A percentile compares a stretch with the other conserved stretches of the same genome.
Conservation (phyloP, 2,797 vertebrate genomes). For the Loriculus beryllinus region DNA sequence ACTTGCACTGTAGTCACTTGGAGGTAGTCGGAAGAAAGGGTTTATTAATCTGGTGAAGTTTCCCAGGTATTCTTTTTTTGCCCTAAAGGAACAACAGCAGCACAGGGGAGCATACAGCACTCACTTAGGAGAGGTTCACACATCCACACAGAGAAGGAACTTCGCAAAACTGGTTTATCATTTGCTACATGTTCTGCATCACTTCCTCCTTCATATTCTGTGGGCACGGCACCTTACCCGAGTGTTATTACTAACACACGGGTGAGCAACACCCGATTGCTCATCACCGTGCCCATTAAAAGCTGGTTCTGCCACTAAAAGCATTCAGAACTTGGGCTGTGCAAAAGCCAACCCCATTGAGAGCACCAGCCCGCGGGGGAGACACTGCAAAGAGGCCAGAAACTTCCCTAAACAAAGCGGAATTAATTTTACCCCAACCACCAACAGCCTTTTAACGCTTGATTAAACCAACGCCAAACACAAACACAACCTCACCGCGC, state of each 20-base stretch:
- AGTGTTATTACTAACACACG: fast-evolving
- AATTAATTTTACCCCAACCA: background rate
- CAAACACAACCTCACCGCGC: no score
- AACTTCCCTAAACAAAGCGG: background rate
- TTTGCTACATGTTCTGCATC: background rate
- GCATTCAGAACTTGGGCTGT: fast-evolving
- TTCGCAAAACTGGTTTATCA: background rate
- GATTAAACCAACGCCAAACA: no score
- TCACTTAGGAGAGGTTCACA: fast-evolving
- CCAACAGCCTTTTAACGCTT: background rate
- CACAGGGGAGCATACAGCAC: fast-evolving
- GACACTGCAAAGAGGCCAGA: background rate
- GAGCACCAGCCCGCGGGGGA: background rate
- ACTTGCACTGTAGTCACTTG: no score
- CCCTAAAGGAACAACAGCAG: background rate
- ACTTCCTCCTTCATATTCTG: background rate
- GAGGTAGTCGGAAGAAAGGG: background rate
- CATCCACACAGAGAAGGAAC: fast-evolving
- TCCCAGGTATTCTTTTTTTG: background rate
- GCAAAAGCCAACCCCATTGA: fast-evolving
- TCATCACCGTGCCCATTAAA: fast-evolving
- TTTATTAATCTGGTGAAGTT: background rate
- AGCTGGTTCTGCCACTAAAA: fast-evolving
- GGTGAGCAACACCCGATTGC: fast-evolving
- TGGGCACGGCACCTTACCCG: fast-evolving